A percentile compares a stretch with the other conserved stretches of the same genome.
phyloP scores from a whole-genome alignment of 2,113 vertebrate species.

The Abramis brama region DNA sequence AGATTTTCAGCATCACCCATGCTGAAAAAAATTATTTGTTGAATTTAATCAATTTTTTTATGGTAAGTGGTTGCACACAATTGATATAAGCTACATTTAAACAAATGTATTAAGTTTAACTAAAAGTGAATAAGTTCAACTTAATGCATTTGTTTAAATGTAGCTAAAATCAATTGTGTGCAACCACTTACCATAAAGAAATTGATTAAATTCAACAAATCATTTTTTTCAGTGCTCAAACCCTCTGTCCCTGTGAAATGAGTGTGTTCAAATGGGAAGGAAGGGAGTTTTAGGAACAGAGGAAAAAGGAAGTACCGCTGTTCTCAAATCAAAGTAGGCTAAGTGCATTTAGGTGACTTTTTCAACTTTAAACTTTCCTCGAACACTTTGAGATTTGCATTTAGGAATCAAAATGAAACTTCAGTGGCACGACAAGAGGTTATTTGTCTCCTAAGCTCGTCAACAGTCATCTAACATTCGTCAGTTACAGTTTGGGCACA shows the following conservation, averaged over 20 bases:
- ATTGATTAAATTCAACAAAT: no score
- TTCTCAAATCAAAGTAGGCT: neutral
- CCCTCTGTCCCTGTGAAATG: neutral
- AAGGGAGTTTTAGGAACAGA: slow-evolving; percentile 29
- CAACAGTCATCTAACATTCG: neutral
- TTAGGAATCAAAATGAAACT: neutral
- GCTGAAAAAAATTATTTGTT: no score
- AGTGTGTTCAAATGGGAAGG: slow-evolving; percentile 3
- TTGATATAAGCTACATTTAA: no score
- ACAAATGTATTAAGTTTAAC: no score
- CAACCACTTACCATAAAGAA: no score
- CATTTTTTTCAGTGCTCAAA: neutral
- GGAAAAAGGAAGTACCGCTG: slow-evolving; percentile 15
- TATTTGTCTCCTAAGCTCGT: neutral
- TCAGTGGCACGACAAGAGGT: neutral
- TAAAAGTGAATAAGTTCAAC: no score
- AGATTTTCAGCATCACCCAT: neutral
- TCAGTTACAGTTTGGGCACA: slow-evolving; percentile 4
- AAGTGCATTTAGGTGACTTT: neutral
- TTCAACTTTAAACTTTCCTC: neutral
- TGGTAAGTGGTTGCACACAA: no score
- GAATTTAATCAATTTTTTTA: no score
- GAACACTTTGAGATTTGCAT: neutral
- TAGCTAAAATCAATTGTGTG: no score
- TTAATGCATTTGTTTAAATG: no score